Evolutionary conservation across 2,113 vertebrate genomes (phyloP).

Genomic region (Macquaria australasica): DNA sequence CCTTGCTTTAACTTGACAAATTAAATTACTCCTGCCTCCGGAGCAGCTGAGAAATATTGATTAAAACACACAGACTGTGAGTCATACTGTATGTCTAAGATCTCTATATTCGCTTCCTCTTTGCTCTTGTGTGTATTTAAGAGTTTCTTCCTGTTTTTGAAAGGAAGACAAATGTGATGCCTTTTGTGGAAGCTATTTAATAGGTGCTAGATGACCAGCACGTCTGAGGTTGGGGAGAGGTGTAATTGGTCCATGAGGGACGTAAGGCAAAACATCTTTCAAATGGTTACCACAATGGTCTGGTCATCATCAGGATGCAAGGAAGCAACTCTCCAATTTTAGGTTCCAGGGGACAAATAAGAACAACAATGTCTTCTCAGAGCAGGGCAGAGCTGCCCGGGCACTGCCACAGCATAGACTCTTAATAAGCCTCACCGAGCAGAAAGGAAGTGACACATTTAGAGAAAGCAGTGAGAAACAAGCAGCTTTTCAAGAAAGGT

Average conservation of each 20-base stretch:
- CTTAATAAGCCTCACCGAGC: conserved; percentile 54
- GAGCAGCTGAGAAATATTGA: neutral
- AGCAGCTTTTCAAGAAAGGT: conserved; percentile 56
- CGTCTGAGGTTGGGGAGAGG: conserved; percentile 25
- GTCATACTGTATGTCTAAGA: neutral
- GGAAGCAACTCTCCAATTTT: conserved; percentile 55
- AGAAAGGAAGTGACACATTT: conserved; percentile 58
- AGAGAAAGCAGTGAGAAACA: conserved; percentile 31
- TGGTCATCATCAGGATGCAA: conserved; percentile 64
- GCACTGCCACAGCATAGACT: conserved; percentile 27
- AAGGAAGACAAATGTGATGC: conserved; percentile 21
- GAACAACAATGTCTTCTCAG: conserved; percentile 48
- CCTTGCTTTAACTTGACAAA: neutral
- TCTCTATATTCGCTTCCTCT: neutral
- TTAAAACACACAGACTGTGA: neutral
- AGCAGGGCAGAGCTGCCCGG: conserved; percentile 33
- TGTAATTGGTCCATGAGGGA: conserved; percentile 75
- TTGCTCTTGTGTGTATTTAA: neutral
- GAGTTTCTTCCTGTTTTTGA: conserved; percentile 30
- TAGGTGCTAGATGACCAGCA: conserved; percentile 42
- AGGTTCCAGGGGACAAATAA: conserved; percentile 53
- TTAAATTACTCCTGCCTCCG: neutral
- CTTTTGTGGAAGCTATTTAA: conserved; percentile 23
- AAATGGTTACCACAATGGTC: conserved; percentile 50
- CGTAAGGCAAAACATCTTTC: conserved; percentile 46